Conservation (phyloP, 2,797 vertebrate species). For the Manis crassicaudata region DNA sequence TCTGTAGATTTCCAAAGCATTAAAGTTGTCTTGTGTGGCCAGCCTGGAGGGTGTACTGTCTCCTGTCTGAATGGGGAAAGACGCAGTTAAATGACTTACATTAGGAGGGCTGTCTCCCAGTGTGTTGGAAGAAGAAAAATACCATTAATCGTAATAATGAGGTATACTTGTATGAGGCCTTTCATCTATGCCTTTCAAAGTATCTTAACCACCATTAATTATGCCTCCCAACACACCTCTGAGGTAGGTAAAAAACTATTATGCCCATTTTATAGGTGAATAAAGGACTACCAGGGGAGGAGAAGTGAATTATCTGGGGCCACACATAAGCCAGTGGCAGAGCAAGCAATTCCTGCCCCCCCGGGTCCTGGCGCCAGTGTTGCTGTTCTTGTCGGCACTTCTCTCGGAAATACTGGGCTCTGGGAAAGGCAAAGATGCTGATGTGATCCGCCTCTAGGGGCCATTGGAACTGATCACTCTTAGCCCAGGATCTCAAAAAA, state of each 20-base stretch:
- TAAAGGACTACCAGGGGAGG: slow-evolving; percentile 45
- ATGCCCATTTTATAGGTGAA: slow-evolving; percentile 61
- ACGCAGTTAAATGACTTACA: slow-evolving; percentile 22
- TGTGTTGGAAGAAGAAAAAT: slow-evolving; percentile 59
- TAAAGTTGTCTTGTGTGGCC: neutral
- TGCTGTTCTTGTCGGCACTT: neutral
- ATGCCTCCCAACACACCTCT: slow-evolving; percentile 50
- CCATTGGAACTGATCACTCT: neutral
- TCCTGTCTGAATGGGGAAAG: neutral
- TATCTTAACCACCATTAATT: slow-evolving; percentile 62
- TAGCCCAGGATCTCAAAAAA: neutral
- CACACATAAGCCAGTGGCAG: slow-evolving; percentile 11
- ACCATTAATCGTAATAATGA: slow-evolving; percentile 45
- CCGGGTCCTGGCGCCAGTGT: neutral
- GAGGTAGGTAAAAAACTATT: slow-evolving; percentile 64
- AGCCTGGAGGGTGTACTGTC: neutral
- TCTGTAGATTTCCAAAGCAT: neutral
- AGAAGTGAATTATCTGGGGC: slow-evolving; percentile 21
- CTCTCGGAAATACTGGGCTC: neutral
- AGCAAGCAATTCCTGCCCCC: neutral
- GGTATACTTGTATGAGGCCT: neutral
- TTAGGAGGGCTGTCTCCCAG: slow-evolving; percentile 51
- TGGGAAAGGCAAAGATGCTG: neutral
- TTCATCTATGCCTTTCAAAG: slow-evolving; percentile 70
- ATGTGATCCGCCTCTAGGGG: neutral